phyloP scores from a whole-genome alignment of 2,888 invertebrate species.

The Chelonus formosanus region DNA sequence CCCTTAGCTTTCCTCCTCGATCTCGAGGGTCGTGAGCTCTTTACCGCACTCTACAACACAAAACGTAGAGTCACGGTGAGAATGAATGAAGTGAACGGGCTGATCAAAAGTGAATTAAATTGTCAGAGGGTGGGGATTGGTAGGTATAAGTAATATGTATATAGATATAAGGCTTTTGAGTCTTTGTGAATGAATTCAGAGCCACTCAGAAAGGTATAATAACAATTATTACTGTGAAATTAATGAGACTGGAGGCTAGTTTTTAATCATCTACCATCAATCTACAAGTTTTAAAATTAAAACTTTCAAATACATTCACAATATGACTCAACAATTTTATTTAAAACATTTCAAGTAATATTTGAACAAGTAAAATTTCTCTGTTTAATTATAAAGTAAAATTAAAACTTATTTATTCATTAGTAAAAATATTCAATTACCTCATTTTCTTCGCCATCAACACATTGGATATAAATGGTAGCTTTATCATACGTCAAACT shows the following conservation, averaged over 20 bases:
- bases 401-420: not conserved
- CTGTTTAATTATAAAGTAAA: too few relatives aligned
- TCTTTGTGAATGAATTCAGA: conserved; percentile 26
- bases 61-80: conserved; percentile 21
- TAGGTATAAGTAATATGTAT: conserved; percentile 12
- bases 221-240: conserved; percentile 57
- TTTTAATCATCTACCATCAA: conserved; percentile 44
- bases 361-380: too few relatives aligned
- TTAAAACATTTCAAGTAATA: not conserved
- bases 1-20: conserved; percentile 59
- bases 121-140: not conserved
- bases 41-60: conserved; percentile 47
- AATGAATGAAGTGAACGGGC: conserved; percentile 26
- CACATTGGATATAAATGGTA: conserved; percentile 58
- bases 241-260: conserved; percentile 43
- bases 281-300: conserved; percentile 40
- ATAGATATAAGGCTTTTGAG: conserved; percentile 23
- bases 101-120: conserved; percentile 31
- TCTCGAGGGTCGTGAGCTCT: conserved; percentile 55
- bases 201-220: conserved; percentile 45
- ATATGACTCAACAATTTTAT: conserved; percentile 30
- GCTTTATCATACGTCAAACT: conserved; percentile 61
- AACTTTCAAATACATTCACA: conserved; percentile 12
- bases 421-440: conserved; percentile 39
- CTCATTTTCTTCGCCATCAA: conserved; percentile 58